Evolutionary conservation across 2,797 vertebrate species (phyloP), one percentile per base, ranked within the genome.

Genomic region (Phoebastria nigripes): DNA sequence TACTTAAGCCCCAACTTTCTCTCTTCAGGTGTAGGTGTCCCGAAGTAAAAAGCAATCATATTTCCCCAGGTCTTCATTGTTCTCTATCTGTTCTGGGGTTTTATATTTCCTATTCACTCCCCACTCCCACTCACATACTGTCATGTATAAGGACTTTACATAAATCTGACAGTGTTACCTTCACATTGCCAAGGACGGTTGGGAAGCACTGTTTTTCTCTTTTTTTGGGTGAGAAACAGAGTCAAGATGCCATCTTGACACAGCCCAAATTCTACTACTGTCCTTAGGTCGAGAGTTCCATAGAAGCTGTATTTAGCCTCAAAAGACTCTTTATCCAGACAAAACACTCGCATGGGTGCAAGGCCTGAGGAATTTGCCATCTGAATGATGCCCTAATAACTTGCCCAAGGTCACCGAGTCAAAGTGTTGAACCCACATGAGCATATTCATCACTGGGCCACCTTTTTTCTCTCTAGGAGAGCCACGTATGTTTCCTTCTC

Each of bases 41-140:
- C 65, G 59, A 41, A 20, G 69, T 87, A 66, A 89, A 85, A 92
- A 59, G 26, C 26, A 82, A 51, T 42, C 55, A 24, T 82, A 51
- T 51, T 89, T 88, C 44, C 44, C n/a, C 49, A 37, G 58, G 33
- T 65, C 80, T 77, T 72, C 29, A 80, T 85, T 94, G 83, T 84
- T 94, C 41, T 71, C 29, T 56, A 1, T 66, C 58, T 88, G 20
- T 80, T 77, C 63, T 42, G 26, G 55, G 42, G 35, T 82, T 82
- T 84, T 82, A 42, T 28, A 67, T 66, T 78, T 82, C 55, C 20
- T 69, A 20, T 76, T 76, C 66, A 31, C 20, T 90, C 69, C 26
- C 51, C 4, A 16, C 29, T 94, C 74, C 93, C 67, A 80, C 88
- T 90, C 90, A 86, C 17, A 63, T 31, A 79, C 52, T 93, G 84